Conservation (phyloP, 1,140 invertebrate genomes). For the Cydia fagiglandana region DNA sequence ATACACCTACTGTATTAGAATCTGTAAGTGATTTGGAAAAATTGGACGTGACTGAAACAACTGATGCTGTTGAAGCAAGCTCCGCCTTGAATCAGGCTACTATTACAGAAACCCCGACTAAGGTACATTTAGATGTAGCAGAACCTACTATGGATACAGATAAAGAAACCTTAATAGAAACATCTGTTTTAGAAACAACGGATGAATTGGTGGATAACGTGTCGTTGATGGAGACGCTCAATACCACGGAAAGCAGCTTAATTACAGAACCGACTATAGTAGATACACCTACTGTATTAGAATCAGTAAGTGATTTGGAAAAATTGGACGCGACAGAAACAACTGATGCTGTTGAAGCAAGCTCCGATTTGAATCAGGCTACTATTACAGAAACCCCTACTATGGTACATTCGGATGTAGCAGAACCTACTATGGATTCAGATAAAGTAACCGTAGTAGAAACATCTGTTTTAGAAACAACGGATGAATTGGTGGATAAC, state of each 20-base stretch:
- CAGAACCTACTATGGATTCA: too few species aligned
- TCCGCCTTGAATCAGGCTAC: too few species aligned
- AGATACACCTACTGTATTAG: not conserved
- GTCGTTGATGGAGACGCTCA: not conserved
- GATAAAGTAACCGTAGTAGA: not conserved
- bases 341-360: not conserved
- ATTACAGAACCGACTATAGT: not conserved
- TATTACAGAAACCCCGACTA: too few species aligned
- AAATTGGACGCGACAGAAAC: not conserved
- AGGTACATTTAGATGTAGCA: too few species aligned
- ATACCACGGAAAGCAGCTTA: not conserved
- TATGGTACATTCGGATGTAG: not conserved
- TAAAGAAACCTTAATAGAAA: too few species aligned
- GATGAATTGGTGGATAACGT: not conserved
- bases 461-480: not conserved
- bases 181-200: not conserved
- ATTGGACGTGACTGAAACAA: not conserved
- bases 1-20: constrained; percentile 8
- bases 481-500: not conserved
- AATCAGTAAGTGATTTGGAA: not conserved
- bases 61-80: not conserved
- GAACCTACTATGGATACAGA: too few species aligned
- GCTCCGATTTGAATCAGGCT: not conserved
- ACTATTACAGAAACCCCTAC: not conserved
- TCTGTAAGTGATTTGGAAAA: not conserved